Base-by-base conservation (phyloP, 2,113 vertebrate species). In the Leucoraja erinaceus region DNA sequence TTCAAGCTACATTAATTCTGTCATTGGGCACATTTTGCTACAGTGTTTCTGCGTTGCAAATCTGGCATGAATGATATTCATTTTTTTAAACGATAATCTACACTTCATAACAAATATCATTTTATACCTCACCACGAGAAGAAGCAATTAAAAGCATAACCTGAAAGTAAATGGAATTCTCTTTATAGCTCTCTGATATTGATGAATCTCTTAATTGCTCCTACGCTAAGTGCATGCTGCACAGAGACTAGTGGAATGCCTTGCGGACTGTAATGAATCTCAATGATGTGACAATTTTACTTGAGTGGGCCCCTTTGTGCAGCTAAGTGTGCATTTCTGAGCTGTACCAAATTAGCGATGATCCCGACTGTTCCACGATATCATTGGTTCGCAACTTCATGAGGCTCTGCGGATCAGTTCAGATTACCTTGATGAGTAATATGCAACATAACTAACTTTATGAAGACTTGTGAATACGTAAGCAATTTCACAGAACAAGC, bases 161-260 rank as follows among this genome's bases (percentile, higher is more conserved):
- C 28, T 10, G 11, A 88, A 88, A 88, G 59, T 63, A 88, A 88
- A 63, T 88, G 59, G 59, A 28, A 11, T 61, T 33, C 83, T 18
- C 5, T 88, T 88, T 88, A 88, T 86, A 59, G 25, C 22, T 4
- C 56, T 63, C 61, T 86, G 56, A 61, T 66, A 88, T 63, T 88
- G 83, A 88, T 88, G 59, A n/a, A 88, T 88, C 83, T 88, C 59
- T 61, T 63, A 88, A 63, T 61, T 88, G 83, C 83, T 63, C 59
- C 63, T 88, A 66, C 4, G 14, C 56, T 88, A 88, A 88, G 83
- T 63, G 59, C 83, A 88, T 88, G 28, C 59, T 63, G 28, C 8
- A 56, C 12, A 88, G 83, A 31, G 59, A 66, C 28, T 63, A 28
- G 59, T 12, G 38, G 25, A 88, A 66, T 88, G 83, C 59, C 61